phyloP scores from a whole-genome alignment of 2,888 invertebrate genomes.

The Melanophora roralis region DNA sequence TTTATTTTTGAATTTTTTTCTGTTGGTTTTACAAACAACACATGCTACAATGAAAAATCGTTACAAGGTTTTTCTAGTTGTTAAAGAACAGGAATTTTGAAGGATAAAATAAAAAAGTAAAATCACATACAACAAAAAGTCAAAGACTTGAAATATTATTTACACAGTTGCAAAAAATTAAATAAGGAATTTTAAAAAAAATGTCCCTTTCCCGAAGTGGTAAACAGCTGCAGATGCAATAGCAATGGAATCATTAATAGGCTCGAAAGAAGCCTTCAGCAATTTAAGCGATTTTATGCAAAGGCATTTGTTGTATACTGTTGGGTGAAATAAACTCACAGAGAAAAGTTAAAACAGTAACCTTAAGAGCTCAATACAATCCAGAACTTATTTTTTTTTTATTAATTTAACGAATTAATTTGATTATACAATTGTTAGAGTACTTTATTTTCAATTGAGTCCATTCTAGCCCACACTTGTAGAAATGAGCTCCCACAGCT shows the following conservation, averaged over 20 bases:
- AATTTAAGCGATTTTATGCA: constrained; percentile 61
- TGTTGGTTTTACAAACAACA: constrained; percentile 13
- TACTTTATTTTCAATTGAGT: too few species aligned
- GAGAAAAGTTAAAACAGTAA: constrained; percentile 11
- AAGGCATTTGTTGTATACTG: constrained; percentile 53
- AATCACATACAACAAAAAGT: constrained; percentile 19
- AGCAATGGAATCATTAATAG: background rate
- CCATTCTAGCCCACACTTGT: too few species aligned
- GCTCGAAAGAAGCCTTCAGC: constrained; percentile 46
- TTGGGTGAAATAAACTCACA: constrained; percentile 29
- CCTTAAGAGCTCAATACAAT: background rate
- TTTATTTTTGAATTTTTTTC: background rate
- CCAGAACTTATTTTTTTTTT: background rate
- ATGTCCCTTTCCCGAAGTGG: too few species aligned
- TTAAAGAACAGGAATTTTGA: constrained; percentile 57
- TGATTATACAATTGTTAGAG: too few species aligned
- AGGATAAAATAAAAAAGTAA: constrained; percentile 39
- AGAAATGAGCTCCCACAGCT: too few species aligned
- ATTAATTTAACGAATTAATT: background rate
- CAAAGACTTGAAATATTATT: constrained; percentile 21
- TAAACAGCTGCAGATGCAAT: constrained; percentile 8
- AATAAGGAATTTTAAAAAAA: constrained; percentile 8
- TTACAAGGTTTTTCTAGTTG: constrained; percentile 60
- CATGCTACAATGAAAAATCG: constrained; percentile 57
- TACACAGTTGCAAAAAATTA: constrained; percentile 6